phyloP scores from a whole-genome alignment of 1,140 invertebrate genomes.

The Atta cephalotes region DNA sequence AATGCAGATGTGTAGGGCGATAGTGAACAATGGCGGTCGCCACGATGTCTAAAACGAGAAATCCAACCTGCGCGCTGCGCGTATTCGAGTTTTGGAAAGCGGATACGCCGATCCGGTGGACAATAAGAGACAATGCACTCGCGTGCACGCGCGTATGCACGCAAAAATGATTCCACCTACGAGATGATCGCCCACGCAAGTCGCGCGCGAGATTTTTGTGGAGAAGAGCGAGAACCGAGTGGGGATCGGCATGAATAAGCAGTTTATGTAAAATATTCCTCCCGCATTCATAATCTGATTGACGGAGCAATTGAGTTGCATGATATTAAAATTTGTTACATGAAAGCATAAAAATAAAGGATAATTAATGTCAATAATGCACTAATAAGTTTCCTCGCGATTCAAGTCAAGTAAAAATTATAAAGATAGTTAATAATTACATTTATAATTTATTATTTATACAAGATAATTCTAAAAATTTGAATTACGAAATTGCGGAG shows the following conservation, averaged over 20 bases:
- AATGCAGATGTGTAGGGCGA: slow-evolving; percentile 59
- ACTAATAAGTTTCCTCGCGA: not conserved
- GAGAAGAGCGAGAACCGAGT: slow-evolving; percentile 31
- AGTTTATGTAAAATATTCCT: slow-evolving; percentile 32
- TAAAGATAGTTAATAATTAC: not conserved
- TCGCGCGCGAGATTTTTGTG: slow-evolving; percentile 65
- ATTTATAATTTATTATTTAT: not conserved
- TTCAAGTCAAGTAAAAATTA: not conserved
- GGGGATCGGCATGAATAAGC: slow-evolving; percentile 29
- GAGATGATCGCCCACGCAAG: slow-evolving; percentile 67
- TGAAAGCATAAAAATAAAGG: not conserved
- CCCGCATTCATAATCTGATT: slow-evolving; percentile 33
- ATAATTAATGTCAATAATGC: not conserved
- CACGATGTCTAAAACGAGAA: slow-evolving; percentile 53
- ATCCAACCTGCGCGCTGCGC: slow-evolving; percentile 34
- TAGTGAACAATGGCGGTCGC: slow-evolving; percentile 56
- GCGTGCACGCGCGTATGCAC: slow-evolving; percentile 63
- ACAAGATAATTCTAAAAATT: slow-evolving; percentile 1
- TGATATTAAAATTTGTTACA: not conserved
- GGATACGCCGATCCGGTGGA: slow-evolving; percentile 60
- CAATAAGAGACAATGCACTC: slow-evolving; percentile 71
- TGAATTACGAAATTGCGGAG: not conserved
- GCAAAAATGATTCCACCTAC: slow-evolving; percentile 73
- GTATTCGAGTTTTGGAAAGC: slow-evolving; percentile 63
- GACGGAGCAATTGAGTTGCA: not conserved